Base-by-base conservation (phyloP, 1,140 invertebrate species). In the Drosophila ercepeae region DNA sequence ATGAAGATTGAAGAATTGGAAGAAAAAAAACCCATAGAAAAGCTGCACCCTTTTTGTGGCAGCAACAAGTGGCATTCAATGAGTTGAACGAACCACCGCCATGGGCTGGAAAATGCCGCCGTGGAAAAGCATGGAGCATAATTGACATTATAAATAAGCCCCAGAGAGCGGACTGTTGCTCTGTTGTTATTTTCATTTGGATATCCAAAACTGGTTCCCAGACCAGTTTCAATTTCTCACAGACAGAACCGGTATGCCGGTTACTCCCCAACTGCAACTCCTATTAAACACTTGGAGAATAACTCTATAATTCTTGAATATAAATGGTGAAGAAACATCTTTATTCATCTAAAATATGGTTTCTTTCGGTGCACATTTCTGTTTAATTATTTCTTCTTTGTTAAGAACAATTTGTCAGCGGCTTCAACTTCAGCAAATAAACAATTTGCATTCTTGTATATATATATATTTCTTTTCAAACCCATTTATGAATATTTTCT, bases 151-250 rank as follows among this genome's bases (percentile, higher is more conserved):
- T 68, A 59, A 50, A 49, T 57, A 21, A 36, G 39, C 16, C 3
- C 8, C 39, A 3, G 32, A 50, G 46, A 64, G 44, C 39, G 60
- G 13, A 18, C 63, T 52, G 49, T 78, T 58, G 64, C 64, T 70
- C 50, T 68, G 55, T 44, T 76, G 53, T 52, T 79, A 64, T 79
- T 79, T 86, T 76, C 78, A 59, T 77, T 86, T 81, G 65, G 55
- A 32, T 39, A 23, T 41, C 27, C 27, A 32, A 61, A 84, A 86
- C 81, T 63, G 55, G 81, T 86, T 86, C 44, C 53, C 27, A 44
- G 60, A 84, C 79, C 75, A 86, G 81, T 86, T 86, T 84, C 72
- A 45, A 79, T 84, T 86, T 86, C 77, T 72, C 49, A 75, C 27
- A 41, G 36, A 34, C 19, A 39, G 55, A 86, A 86, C 72, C 81